A percentile compares a stretch with the other conserved stretches of the same genome.
Evolutionary conservation across 2,797 vertebrate species (phyloP).

Genomic region (Thripadectes ignobilis): DNA sequence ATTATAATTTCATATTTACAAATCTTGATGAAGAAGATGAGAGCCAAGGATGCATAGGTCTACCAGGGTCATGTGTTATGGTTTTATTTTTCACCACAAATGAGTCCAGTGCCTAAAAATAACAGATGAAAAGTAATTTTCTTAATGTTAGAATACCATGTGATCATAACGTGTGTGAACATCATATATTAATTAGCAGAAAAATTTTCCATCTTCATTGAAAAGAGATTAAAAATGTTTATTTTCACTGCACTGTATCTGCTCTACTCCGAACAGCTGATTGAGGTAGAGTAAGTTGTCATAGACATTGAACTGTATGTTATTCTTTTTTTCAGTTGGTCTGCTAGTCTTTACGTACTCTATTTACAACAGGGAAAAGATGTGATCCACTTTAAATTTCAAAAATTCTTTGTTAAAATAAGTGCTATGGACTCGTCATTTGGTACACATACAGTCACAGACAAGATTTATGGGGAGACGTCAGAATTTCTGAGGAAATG

Average conservation of each 20-base stretch:
- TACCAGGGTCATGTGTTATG: rapidly evolving
- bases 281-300: background rate
- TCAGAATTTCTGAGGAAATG: background rate
- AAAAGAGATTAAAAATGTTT: background rate
- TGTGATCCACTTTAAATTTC: background rate
- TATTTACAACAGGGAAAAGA: background rate
- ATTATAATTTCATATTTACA: background rate
- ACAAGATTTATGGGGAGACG: background rate
- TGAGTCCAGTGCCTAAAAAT: background rate
- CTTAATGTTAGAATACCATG: background rate
- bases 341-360: background rate
- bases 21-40: background rate
- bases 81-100: background rate
- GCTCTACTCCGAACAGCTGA: background rate
- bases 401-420: background rate
- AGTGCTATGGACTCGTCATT: background rate
- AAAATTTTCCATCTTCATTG: conserved; percentile 20
- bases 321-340: background rate
- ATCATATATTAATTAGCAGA: background rate
- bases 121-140: background rate
- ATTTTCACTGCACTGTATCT: background rate
- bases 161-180: background rate
- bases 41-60: background rate
- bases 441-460: background rate
- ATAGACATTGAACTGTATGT: background rate